phyloP scores from a whole-genome alignment of 2,888 invertebrate species.

The Fragum sueziense region DNA sequence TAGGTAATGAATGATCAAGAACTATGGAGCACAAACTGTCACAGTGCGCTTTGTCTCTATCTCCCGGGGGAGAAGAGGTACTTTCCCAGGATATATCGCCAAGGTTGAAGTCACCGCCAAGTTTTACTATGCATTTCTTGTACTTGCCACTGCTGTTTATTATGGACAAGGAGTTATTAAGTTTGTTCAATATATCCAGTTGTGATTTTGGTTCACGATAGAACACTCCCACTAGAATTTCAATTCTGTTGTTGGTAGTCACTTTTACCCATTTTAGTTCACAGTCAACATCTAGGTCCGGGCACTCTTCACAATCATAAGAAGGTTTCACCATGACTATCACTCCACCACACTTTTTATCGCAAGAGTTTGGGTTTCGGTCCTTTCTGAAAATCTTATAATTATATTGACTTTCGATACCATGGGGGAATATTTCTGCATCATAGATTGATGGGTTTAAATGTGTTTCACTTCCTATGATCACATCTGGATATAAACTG shows the following conservation, averaged over 20 bases:
- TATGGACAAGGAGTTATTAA: neutral
- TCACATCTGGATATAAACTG: constrained; percentile 3
- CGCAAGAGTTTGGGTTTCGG: neutral
- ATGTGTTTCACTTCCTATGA: constrained; percentile 4
- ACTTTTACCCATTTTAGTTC: constrained; percentile 1
- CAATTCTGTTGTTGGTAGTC: neutral
- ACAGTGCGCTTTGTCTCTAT: neutral
- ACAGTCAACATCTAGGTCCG: neutral
- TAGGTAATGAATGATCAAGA: neutral
- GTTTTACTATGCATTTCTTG: neutral
- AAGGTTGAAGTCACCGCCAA: neutral
- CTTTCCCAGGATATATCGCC: neutral
- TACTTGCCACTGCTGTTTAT: neutral
- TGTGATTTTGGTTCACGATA: neutral
- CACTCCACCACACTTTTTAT: neutral
- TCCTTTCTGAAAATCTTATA: neutral
- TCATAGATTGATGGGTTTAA: neutral
- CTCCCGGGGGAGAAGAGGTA: neutral
- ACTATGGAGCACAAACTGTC: neutral
- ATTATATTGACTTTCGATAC: neutral
- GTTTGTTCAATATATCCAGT: neutral
- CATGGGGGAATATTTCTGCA: neutral
- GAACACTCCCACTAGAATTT: neutral
- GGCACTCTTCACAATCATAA: neutral
- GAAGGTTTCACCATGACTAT: neutral